These are phyloP conservation scores for Prenolepis imparis DNA, from an alignment of 2,888 invertebrate genomes.

Conservation along the genomic window DNA sequence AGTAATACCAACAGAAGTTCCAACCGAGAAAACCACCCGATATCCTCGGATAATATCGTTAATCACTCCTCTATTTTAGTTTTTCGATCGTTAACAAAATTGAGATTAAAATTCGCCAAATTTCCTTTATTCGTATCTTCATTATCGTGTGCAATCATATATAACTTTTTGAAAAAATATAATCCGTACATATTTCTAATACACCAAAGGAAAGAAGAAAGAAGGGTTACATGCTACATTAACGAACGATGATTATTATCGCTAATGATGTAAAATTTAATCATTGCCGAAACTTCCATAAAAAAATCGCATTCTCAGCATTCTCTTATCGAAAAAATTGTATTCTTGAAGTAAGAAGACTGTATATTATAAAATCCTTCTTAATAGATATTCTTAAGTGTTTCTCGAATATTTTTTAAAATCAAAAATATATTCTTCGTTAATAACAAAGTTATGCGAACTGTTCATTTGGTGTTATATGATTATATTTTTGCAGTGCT, in stretches of 20 bases:
- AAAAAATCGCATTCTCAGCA: conserved; percentile 7
- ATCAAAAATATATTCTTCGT: too few relatives aligned
- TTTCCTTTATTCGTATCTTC: neutral
- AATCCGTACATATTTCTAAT: conserved; percentile 8
- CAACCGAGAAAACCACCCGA: neutral
- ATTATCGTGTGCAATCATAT: neutral
- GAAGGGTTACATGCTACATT: conserved; percentile 5
- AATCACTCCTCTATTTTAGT: neutral
- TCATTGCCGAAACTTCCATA: conserved; percentile 27
- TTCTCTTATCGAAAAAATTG: neutral
- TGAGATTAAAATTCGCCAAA: neutral
- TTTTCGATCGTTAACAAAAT: neutral
- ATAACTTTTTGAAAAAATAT: neutral
- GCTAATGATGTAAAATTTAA: neutral
- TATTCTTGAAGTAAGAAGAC: too few relatives aligned
- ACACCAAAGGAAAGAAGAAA: neutral
- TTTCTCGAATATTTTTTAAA: too few relatives aligned
- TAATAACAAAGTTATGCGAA: too few relatives aligned
- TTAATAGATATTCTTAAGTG: too few relatives aligned
- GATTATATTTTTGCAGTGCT: too few relatives aligned
- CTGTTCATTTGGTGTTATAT: too few relatives aligned
- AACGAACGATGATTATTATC: neutral
- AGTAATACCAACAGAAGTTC: conserved; percentile 2
- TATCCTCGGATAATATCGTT: neutral
- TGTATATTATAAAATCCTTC: too few relatives aligned